Base-by-base conservation (phyloP, 1,140 invertebrate species). In the Camponotus floridanus region DNA sequence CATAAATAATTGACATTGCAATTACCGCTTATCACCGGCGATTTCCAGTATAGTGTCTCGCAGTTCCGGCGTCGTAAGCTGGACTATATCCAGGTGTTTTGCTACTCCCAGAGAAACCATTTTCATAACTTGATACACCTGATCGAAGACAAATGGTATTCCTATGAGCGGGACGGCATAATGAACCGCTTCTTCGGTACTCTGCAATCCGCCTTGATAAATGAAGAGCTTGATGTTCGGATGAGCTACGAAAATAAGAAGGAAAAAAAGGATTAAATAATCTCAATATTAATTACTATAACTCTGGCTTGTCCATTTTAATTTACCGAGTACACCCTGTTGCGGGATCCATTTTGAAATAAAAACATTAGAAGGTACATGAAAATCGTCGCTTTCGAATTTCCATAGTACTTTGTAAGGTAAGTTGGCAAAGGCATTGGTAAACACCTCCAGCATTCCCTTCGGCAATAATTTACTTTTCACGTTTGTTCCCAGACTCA, bases 401-500 rank as follows among this genome's bases (percentile, higher is more conserved):
- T 95, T 94, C 93, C 93, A 93, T n/a, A 94, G 70, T 2, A 92
- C 74, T 86, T 80, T 91, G n/a, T 93, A 92, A 0, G 91, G 89
- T 6, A 95, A 65, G 61, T 91, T 86, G 0, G 89, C 51, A 79
- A 97, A 96, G 36, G 96, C 95, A 62, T 95, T 92, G 70, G 96
- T 87, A 85, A 97, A 95, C 7, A 80, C 36, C 7, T 92, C n/a
- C 48, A 74, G 36, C 13, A 57, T 90, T 36, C 90, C 39, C 13
- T 65, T n/a, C 0, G 93, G 91, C 0, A 96, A 85, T 5, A 85
- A 57, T 5, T 91, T 70, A 1, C 93, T 93, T 74, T 93, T 94
- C 0, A 95, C 79, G 36, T 95, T 94, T 0, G 94, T 94, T 0
- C 96, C 96, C 83, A 96, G 92, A 85, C 96, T 96, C 62, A 97